Evolutionary conservation across 2,797 vertebrate genomes (phyloP), one percentile per base, ranked within the genome.

Genomic region (Thamnophis elegans): DNA sequence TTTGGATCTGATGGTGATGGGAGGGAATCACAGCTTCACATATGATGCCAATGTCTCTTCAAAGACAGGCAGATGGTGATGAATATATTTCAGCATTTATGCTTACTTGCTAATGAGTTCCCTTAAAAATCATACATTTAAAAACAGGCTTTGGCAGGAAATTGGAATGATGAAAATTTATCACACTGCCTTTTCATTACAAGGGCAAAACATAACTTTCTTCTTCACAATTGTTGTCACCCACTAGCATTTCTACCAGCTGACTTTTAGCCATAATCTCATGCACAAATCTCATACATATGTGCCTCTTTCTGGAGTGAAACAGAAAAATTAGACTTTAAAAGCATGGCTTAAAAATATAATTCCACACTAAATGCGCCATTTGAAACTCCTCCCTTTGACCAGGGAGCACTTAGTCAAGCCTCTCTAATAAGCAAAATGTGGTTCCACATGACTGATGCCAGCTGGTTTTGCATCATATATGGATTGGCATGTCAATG

Each of bases 1-100:
- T 78, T 88, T 91, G n/a, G 4, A 47, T 60, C 54, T 65, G 18
- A 0, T 65, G 82, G 26, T 28, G 28, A 0, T n/a, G 25, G 11
- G 0, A 36, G 88, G 54, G 60, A 89, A n/a, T 0, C 0, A 11
- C 60, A 73, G 86, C 73, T 22, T 0, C 5, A 0, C 85, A 55
- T 0, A 5, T 54, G 20, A 32, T 13, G 1, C 89, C 92, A 26
- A 47, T 5, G 0, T 53, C 54, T 26, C 82, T 4, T 0, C 3
- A 22, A 51, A 93, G 90, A 58, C 26, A 58, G 20, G 1, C 89
- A 78, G 93, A 90, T 88, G 91, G 93, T 78, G 62, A 22, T 0
- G 55, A 91, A 89, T 6, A 26, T 0, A 53, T 89, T 85, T 0
- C 5, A 93, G 93, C 92, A 42, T 53, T 12, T n/a, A 78, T 89